A percentile compares a stretch with the other conserved stretches of the same genome.
Evolutionary conservation across 2,113 vertebrate species (phyloP).

Genomic region (Brachionichthys hirsutus): DNA sequence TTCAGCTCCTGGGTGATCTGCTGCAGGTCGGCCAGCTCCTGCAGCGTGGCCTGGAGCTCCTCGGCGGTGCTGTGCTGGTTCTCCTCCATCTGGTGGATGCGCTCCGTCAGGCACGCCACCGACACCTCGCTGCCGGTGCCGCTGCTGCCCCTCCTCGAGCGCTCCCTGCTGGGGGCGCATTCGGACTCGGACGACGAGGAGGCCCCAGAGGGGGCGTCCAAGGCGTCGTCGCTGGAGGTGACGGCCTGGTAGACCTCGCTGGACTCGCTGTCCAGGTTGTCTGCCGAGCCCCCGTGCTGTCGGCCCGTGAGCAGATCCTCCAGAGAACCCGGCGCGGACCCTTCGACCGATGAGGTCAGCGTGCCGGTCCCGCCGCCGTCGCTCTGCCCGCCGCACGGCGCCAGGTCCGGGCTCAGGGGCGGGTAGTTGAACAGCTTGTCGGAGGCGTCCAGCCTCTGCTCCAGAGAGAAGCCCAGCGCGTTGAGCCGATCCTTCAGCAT

Average conservation of each 20-base stretch:
- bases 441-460: slow-evolving; percentile 86
- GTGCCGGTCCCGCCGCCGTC: slow-evolving; percentile 85
- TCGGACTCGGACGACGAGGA: slow-evolving; percentile 93
- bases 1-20: slow-evolving; percentile 95
- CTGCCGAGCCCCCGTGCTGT: slow-evolving; percentile 88
- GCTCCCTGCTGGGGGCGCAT: slow-evolving; percentile 84
- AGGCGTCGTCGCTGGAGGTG: slow-evolving; percentile 92
- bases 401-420: slow-evolving; percentile 85
- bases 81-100: slow-evolving; percentile 97
- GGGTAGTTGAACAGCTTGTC: slow-evolving; percentile 88
- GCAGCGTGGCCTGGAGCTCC: slow-evolving; percentile 93
- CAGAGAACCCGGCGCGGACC: slow-evolving; percentile 90
- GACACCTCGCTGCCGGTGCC: slow-evolving; percentile 90
- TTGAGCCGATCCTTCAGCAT: slow-evolving; percentile 95
- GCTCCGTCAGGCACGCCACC: slow-evolving; percentile 90
- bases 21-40: slow-evolving; percentile 92
- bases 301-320: slow-evolving; percentile 90
- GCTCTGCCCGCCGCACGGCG: slow-evolving; percentile 79
- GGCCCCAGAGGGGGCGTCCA: slow-evolving; percentile 86
- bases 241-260: slow-evolving; percentile 94
- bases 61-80: slow-evolving; percentile 94
- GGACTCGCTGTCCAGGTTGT: slow-evolving; percentile 94
- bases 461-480: slow-evolving; percentile 91
- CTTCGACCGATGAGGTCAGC: slow-evolving; percentile 90
- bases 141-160: slow-evolving; percentile 87